Percentiles rank a stretch among this genome's conserved stretches.
Evolutionary conservation across 2,888 invertebrate genomes (phyloP).

Genomic region (Cerceris ruficornis): DNA sequence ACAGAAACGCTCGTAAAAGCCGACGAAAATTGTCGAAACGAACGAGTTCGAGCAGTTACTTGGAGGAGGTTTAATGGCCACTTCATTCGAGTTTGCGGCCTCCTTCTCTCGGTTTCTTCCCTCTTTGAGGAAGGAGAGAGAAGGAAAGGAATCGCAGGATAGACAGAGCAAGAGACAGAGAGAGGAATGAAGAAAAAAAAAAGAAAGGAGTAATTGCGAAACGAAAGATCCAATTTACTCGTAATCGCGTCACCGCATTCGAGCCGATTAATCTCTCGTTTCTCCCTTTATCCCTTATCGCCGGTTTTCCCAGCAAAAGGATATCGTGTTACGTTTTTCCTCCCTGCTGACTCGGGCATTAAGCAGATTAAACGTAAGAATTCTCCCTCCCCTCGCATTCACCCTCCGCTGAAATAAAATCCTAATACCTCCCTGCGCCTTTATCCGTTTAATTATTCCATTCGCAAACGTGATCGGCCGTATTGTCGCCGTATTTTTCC

Average conservation of each 20-base stretch:
- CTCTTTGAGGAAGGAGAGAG: slow-evolving; percentile 20
- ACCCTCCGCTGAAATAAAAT: not conserved
- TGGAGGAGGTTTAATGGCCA: slow-evolving; percentile 66
- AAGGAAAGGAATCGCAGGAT: not conserved
- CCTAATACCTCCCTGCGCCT: not conserved
- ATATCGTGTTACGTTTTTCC: slow-evolving; percentile 48
- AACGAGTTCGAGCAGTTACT: slow-evolving; percentile 59
- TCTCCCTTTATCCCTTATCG: slow-evolving; percentile 48
- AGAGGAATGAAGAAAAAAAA: not conserved
- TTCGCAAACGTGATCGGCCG: no score
- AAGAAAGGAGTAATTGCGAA: slow-evolving; percentile 42
- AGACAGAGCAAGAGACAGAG: no score
- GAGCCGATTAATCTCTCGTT: slow-evolving; percentile 64
- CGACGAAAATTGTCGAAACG: slow-evolving; percentile 60
- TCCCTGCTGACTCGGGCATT: slow-evolving; percentile 9
- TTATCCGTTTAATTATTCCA: not conserved
- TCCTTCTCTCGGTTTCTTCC: slow-evolving; percentile 44
- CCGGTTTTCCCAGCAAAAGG: slow-evolving; percentile 15
- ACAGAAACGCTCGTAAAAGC: slow-evolving; percentile 41
- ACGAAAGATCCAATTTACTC: slow-evolving; percentile 68
- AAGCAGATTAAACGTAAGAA: slow-evolving; percentile 27
- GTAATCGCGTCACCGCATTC: slow-evolving; percentile 70
- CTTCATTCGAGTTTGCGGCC: slow-evolving; percentile 67
- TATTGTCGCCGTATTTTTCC: no score
- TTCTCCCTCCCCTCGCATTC: not conserved